Base-by-base conservation (phyloP, 2,797 vertebrate genomes). In the Falco novaeseelandiae region DNA sequence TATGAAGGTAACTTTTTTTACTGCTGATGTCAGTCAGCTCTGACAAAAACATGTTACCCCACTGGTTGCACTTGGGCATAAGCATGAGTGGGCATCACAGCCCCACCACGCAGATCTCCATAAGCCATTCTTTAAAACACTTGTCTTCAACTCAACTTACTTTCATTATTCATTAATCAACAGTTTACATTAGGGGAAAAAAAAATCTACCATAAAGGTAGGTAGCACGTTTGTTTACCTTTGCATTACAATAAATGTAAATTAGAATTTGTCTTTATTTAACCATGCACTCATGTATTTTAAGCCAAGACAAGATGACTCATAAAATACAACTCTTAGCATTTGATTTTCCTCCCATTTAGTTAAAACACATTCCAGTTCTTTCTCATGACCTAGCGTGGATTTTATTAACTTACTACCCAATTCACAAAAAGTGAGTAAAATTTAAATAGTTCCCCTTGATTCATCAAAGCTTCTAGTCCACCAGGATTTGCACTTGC, bases 301-400 rank as follows among this genome's bases (percentile, higher is more conserved):
- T 70, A 96, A 91, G 52, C 19, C 20, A 78, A 88, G 61, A 44
- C 22, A 84, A 92, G 32, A 26, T 93, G 79, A 91, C 59, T 96
- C 63, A 59, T 73, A 36, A 87, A 79, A 92, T 44, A 36, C 38
- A 77, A 40, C 18, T 73, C 30, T 62, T 62, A 82, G 36, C 71
- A 57, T 83, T 90, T 83, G 17, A 80, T 83, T 94, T 80, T 73
- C 63, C 46, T 80, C 58, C 62, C 85, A 51, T 73, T 85, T 52
- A 73, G 34, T 87, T 83, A 73, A 66, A 87, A 71, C 44, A 71
- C 40, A 63, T 70, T 69, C n/a, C 52, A 59, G 1, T 70, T 62
- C 58, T 94, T 82, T n/a, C 55, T 80, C n/a, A 71, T 38, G 70
- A 82, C 42, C 42, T 58, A 79, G 12, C 1, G 0, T 77, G 42